Percentiles rank a stretch among this genome's conserved stretches.
Conservation (phyloP, 2,888 invertebrate species). For the Tetramorium bicarinatum region DNA sequence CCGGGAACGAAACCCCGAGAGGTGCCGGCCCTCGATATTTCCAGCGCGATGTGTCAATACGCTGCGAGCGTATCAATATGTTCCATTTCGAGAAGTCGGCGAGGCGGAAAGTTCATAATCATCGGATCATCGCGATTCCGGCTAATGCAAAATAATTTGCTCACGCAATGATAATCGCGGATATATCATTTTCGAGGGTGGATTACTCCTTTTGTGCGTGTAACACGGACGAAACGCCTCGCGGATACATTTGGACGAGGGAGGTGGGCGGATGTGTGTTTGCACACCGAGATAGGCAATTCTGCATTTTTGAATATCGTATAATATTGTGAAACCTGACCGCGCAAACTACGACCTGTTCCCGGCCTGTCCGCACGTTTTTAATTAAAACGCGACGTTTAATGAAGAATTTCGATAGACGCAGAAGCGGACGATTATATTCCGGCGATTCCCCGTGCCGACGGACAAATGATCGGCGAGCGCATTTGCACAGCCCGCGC, state of each 20-base stretch:
- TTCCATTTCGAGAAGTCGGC: background rate
- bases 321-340: conserved; percentile 22
- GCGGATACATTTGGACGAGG: background rate
- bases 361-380: conserved; percentile 31
- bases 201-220: background rate
- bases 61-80: background rate
- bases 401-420: conserved; percentile 54
- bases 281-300: conserved; percentile 8
- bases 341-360: background rate
- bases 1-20: background rate
- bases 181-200: background rate
- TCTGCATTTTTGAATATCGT: conserved; percentile 24
- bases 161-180: background rate
- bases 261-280: background rate
- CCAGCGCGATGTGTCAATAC: conserved; percentile 20
- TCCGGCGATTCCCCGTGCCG: conserved; percentile 25
- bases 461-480: conserved; percentile 62
- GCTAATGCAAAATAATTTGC: conserved; percentile 15
- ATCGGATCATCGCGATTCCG: conserved; percentile 15
- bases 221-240: background rate
- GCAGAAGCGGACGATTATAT: conserved; percentile 41
- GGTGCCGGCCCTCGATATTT: background rate
- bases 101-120: conserved; percentile 28
- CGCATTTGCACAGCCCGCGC: conserved; percentile 62
- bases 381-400: conserved; percentile 54